phyloP scores from a whole-genome alignment of 2,888 invertebrate species.

The Agonum fuliginosum region DNA sequence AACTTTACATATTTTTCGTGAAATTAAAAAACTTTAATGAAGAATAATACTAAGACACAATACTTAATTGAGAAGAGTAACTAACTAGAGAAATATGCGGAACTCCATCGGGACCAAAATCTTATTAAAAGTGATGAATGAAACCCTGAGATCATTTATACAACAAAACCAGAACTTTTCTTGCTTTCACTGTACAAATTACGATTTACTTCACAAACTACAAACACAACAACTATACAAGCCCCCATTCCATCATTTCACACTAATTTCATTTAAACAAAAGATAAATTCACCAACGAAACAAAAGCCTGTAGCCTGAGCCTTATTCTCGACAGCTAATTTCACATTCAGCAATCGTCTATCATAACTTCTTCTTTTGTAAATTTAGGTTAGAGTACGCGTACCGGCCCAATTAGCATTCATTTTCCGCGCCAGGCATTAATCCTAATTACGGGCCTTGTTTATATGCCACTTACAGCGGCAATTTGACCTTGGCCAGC shows the following conservation, averaged over 20 bases:
- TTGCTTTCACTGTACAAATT: too few species aligned
- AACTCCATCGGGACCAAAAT: background rate
- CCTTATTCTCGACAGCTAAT: too few species aligned
- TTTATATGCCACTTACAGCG: constrained; percentile 19
- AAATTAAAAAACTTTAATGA: too few species aligned
- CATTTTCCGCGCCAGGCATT: constrained; percentile 11
- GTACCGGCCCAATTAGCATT: constrained; percentile 14
- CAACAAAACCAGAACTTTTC: background rate
- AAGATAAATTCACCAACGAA: background rate
- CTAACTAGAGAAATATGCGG: too few species aligned
- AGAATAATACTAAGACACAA: too few species aligned
- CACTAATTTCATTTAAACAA: constrained; percentile 24
- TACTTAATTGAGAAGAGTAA: background rate
- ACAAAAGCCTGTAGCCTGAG: constrained; percentile 6
- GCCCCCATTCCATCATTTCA: background rate
- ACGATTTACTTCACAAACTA: background rate
- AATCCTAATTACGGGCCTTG: constrained; percentile 34
- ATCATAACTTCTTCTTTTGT: constrained; percentile 20
- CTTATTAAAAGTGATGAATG: background rate
- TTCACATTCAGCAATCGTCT: constrained; percentile 20
- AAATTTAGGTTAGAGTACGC: constrained; percentile 4
- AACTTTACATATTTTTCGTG: too few species aligned
- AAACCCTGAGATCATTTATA: too few species aligned
- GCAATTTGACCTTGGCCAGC: constrained; percentile 15
- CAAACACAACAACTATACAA: background rate